phyloP scores from a whole-genome alignment of 92 coral and sea anemone genomes.

The Isaurus tuberculatus region DNA sequence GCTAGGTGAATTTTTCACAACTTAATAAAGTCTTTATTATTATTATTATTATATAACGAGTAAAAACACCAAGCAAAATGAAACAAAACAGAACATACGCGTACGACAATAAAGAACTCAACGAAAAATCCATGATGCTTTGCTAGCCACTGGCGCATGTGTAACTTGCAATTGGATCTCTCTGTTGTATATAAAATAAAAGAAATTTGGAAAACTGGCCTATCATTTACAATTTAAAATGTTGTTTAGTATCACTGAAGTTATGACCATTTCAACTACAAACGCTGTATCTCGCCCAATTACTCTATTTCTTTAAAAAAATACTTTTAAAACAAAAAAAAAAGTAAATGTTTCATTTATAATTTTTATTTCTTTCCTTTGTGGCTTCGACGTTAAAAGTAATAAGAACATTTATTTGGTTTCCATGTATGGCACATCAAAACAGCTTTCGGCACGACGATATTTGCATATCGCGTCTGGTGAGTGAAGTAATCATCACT shows the following conservation, averaged over 20 bases:
- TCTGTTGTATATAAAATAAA: background rate
- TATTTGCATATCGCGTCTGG: constrained; percentile 7
- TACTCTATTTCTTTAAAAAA: background rate
- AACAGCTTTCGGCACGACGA: background rate
- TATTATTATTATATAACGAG: too few species aligned
- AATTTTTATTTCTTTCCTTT: background rate
- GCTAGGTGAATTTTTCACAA: too few species aligned
- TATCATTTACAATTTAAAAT: background rate
- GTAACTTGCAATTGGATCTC: too few species aligned
- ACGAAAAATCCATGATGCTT: too few species aligned
- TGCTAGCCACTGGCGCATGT: too few species aligned
- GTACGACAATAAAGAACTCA: too few species aligned
- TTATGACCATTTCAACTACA: background rate
- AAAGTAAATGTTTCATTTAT: background rate
- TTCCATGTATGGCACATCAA: background rate
- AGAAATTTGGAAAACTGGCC: background rate
- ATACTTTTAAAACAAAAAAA: background rate
- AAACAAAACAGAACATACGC: too few species aligned
- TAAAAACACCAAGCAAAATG: too few species aligned
- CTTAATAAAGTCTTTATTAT: too few species aligned
- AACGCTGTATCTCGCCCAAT: background rate
- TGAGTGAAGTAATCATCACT: background rate
- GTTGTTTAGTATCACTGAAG: background rate
- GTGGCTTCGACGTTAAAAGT: background rate
- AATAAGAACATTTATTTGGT: background rate